Percentiles rank a stretch among this genome's conserved stretches.
Evolutionary conservation across 2,797 vertebrate species (phyloP).

Genomic region (Crax fasciolata): DNA sequence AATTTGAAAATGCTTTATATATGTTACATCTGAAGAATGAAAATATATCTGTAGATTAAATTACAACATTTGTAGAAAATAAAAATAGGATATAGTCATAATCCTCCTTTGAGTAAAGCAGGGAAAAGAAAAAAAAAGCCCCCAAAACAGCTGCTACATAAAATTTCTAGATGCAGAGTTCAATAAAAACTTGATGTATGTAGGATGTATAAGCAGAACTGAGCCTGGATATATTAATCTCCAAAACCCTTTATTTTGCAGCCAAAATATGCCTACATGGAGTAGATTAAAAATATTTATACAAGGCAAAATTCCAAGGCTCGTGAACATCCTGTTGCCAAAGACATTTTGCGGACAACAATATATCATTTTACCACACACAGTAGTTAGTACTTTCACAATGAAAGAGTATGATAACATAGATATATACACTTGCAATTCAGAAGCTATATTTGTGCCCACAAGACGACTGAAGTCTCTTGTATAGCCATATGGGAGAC

Average conservation of each 20-base stretch:
- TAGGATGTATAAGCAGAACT: conserved; percentile 74
- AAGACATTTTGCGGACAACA: conserved; percentile 72
- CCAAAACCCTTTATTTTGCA: conserved; percentile 71
- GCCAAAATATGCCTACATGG: conserved; percentile 81
- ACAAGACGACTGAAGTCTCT: conserved; percentile 34
- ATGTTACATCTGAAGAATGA: conserved; percentile 62
- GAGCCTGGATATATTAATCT: conserved; percentile 77
- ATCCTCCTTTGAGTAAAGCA: conserved; percentile 53
- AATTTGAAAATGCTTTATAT: conserved; percentile 62
- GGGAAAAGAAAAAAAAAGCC: background rate
- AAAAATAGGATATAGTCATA: conserved; percentile 68
- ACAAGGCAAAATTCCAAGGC: conserved; percentile 79
- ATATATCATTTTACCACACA: conserved; percentile 80
- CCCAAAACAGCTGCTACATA: conserved; percentile 54
- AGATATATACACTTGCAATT: conserved; percentile 38
- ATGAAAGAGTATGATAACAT: conserved; percentile 53
- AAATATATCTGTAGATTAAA: conserved; percentile 63
- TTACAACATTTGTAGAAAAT: conserved; percentile 65
- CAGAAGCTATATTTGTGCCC: conserved; percentile 56
- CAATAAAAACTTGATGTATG: conserved; percentile 78
- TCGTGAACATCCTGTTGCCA: conserved; percentile 79
- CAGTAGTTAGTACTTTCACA: conserved; percentile 74
- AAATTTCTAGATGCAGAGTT: conserved; percentile 71
- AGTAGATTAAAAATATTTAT: conserved; percentile 82
- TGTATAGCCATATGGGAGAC: background rate